A percentile compares a stretch with the other conserved stretches of the same genome.
Conservation (phyloP, 2,797 vertebrate genomes). For the Parambassis ranga region DNA sequence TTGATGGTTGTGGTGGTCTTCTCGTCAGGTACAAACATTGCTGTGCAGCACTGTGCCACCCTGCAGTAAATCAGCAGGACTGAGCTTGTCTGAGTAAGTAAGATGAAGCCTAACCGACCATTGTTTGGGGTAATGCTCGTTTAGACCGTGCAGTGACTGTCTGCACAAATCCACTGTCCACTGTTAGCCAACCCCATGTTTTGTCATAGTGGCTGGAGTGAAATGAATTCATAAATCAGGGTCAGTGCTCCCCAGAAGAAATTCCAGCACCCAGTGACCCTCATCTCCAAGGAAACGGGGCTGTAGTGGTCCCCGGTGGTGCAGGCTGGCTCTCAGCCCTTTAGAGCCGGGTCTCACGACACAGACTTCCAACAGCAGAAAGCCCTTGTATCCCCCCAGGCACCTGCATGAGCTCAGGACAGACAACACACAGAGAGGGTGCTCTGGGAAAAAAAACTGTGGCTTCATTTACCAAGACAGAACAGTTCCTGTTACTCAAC, state of each 20-base stretch:
- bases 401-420: constrained; percentile 59
- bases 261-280: constrained; percentile 75
- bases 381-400: constrained; percentile 42
- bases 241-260: constrained; percentile 66
- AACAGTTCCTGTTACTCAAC: constrained; percentile 20
- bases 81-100: constrained; percentile 46
- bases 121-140: constrained; percentile 48
- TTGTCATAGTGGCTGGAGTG: constrained; percentile 50
- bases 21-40: constrained; percentile 24
- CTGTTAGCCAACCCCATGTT: constrained; percentile 44
- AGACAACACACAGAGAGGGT: constrained; percentile 38
- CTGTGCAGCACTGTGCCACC: constrained; percentile 11
- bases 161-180: constrained; percentile 55
- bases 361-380: constrained; percentile 52
- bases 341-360: constrained; percentile 21
- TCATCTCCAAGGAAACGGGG: constrained; percentile 73
- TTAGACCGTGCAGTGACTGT: constrained; percentile 33
- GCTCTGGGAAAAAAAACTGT: constrained; percentile 35
- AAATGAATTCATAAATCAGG: constrained; percentile 83
- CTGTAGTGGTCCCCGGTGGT: constrained; percentile 18
- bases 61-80: constrained; percentile 51
- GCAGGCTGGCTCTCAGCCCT: constrained; percentile 57
- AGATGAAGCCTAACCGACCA: constrained; percentile 38
- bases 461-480: constrained; percentile 21
- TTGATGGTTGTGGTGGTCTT: neutral